Conservation (phyloP, 2,888 invertebrate genomes). For the Eristalis intricaria region DNA sequence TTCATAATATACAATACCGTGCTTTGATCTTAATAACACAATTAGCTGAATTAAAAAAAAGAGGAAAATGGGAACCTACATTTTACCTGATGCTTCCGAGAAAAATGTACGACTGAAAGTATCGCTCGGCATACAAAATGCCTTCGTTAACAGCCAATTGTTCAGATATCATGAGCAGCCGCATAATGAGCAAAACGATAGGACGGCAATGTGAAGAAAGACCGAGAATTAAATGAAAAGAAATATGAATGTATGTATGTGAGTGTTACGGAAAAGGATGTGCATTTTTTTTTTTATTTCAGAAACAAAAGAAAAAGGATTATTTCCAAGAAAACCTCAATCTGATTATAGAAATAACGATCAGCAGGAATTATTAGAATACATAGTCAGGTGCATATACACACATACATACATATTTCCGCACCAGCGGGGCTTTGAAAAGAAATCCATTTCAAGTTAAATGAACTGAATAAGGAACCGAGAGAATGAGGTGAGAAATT, state of each 20-base stretch:
- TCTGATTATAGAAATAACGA: not conserved
- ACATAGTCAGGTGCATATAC: not conserved
- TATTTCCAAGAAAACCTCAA: not conserved
- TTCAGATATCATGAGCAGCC: not conserved
- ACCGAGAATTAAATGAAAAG: not conserved
- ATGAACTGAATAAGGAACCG: not conserved
- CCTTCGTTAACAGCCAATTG: not conserved
- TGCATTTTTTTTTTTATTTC: not conserved
- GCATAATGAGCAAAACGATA: not conserved
- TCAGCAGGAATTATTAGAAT: not conserved
- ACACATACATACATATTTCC: too few relatives aligned
- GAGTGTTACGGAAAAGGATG: not conserved
- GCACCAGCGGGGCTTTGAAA: not conserved
- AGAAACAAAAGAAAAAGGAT: not conserved
- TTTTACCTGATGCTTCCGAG: not conserved
- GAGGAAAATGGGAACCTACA: not conserved
- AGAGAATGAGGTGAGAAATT: not conserved
- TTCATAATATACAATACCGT: not conserved
- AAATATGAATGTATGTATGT: not conserved
- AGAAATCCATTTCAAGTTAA: not conserved
- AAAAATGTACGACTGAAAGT: not conserved
- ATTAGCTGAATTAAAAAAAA: not conserved
- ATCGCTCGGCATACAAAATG: not conserved
- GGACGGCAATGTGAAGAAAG: not conserved
- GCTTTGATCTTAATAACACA: not conserved